phyloP scores from a whole-genome alignment of 1,140 invertebrate genomes.

The Ditylenchus dipsaci region DNA sequence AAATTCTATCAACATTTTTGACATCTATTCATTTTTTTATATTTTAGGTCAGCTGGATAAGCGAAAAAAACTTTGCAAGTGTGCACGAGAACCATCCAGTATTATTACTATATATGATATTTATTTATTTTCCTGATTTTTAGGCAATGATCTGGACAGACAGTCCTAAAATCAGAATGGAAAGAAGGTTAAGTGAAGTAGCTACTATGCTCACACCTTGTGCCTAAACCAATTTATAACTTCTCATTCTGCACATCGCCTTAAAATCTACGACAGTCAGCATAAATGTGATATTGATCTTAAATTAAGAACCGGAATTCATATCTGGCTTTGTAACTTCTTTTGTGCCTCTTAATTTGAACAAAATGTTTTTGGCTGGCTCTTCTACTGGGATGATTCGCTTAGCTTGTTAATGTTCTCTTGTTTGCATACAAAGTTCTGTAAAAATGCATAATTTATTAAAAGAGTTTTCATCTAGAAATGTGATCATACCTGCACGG shows the following conservation, averaged over 20 bases:
- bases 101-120: not conserved
- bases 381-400: slow-evolving; percentile 7
- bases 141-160: not conserved
- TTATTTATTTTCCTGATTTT: not conserved
- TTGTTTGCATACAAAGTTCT: too few relatives aligned
- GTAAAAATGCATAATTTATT: too few relatives aligned
- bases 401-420: not conserved
- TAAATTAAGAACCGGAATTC: slow-evolving; percentile 1
- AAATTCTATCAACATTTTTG: not conserved
- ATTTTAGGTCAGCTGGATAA: not conserved
- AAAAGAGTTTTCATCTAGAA: too few relatives aligned
- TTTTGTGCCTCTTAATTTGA: not conserved
- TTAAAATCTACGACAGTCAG: slow-evolving; percentile 2
- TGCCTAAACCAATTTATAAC: not conserved
- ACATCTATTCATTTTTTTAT: not conserved
- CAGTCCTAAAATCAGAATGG: not conserved
- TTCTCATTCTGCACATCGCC: slow-evolving; percentile 2
- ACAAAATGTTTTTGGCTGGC: slow-evolving; percentile 4
- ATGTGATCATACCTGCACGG: too few relatives aligned
- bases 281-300: not conserved
- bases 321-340: slow-evolving; percentile 3
- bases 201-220: not conserved
- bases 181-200: not conserved
- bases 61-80: not conserved
- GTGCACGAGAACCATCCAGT: not conserved